Conservation (phyloP, 2,113 vertebrate species). For the Kryptolebias marmoratus region DNA sequence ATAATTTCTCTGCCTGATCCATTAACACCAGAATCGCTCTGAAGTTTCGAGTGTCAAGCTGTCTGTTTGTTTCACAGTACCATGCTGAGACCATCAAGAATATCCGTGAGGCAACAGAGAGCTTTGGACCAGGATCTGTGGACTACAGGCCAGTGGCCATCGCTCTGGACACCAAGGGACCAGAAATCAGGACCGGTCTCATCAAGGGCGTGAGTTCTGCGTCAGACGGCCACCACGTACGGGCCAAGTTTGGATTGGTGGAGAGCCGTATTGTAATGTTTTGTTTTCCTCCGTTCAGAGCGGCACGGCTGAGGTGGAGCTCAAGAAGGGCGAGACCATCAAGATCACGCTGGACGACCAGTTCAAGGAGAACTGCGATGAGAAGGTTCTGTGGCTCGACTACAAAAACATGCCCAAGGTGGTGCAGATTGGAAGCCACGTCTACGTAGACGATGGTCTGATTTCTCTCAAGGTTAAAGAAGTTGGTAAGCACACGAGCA, state of each 20-base stretch:
- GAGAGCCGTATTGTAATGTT: not conserved
- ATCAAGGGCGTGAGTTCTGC: conserved; percentile 92
- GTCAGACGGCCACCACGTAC: not conserved
- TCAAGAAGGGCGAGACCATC: conserved; percentile 88
- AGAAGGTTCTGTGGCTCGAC: conserved; percentile 92
- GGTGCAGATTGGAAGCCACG: conserved; percentile 85
- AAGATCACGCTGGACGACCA: conserved; percentile 90
- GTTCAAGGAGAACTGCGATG: conserved; percentile 92
- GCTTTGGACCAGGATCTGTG: conserved; percentile 88
- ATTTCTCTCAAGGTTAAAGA: conserved; percentile 92
- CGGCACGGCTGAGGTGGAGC: conserved; percentile 94
- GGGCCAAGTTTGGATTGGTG: not conserved
- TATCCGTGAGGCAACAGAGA: conserved; percentile 90
- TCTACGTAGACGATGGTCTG: conserved; percentile 95
- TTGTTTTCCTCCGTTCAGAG: conserved; percentile 77
- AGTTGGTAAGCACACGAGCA: conserved; percentile 81
- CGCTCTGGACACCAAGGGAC: conserved; percentile 97
- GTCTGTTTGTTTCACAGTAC: conserved; percentile 79
- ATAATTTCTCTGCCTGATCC: not conserved
- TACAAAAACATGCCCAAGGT: conserved; percentile 97
- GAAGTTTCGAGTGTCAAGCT: not conserved
- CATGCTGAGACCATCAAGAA: conserved; percentile 96
- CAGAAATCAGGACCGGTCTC: conserved; percentile 96
- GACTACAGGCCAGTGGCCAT: conserved; percentile 94
- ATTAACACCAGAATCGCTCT: not conserved